phyloP scores from a whole-genome alignment of 1,140 invertebrate genomes.

The Centruroides vittatus region DNA sequence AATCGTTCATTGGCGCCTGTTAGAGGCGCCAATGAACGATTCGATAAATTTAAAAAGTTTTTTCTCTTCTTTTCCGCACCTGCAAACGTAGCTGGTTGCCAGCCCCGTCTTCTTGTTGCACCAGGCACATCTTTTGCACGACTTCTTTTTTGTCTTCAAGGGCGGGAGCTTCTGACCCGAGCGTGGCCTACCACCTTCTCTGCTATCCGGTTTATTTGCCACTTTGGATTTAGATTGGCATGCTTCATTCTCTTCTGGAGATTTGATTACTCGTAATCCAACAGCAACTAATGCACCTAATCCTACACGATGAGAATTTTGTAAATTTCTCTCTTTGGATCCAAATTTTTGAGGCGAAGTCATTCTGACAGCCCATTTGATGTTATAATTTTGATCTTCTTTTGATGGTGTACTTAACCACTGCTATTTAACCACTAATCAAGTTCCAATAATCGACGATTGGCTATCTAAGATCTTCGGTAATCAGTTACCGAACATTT shows the following conservation, averaged over 20 bases:
- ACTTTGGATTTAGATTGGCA: no score
- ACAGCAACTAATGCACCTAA: no score
- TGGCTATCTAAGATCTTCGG: no score
- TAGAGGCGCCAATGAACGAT: no score
- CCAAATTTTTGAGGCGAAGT: conserved; percentile 1
- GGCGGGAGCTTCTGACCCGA: conserved; percentile 8
- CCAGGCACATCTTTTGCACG: conserved; percentile 39
- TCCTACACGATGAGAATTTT: background rate
- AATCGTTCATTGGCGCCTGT: no score
- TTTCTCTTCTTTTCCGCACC: conserved; percentile 57
- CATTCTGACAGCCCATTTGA: background rate
- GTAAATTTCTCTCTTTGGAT: background rate
- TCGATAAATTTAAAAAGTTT: no score
- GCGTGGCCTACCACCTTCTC: conserved; percentile 1
- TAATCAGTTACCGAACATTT: no score
- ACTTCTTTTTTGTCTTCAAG: conserved; percentile 17
- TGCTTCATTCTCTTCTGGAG: no score
- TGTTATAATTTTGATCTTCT: background rate
- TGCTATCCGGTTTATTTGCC: background rate
- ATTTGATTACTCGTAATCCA: no score
- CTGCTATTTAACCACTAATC: conserved; percentile 9
- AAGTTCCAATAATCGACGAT: background rate
- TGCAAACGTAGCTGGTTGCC: conserved; percentile 53
- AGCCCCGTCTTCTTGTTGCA: conserved; percentile 55
- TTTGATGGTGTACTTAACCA: conserved; percentile 4